Evolutionary conservation across 2,888 invertebrate species (phyloP), one percentile per base, ranked within the genome.

Genomic region (Proisotoma minuta): DNA sequence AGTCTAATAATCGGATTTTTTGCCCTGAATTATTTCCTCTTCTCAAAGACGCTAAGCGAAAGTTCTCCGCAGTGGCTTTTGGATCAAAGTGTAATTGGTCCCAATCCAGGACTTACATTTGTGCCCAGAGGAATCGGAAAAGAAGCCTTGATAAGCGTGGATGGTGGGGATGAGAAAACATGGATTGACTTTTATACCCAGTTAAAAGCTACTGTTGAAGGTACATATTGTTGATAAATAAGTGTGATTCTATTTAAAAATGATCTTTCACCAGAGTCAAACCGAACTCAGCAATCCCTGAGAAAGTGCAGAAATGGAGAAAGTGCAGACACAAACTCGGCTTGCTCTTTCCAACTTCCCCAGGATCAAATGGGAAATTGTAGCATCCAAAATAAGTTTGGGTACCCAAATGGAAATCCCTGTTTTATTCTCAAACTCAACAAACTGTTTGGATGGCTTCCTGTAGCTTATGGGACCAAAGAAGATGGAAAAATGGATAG

Each of bases 361-460:
- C n/a, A n/a, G n/a, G n/a, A n/a, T n/a, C n/a, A n/a, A n/a, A n/a
- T 34, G 8, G 34, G 34, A 34, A 34, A 15, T 10, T 34, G 34
- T 34, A 34, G 8, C 12, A 15, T 15, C 8, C 8, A 8, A 10
- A 34, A 34, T 15, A 15, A 53, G 15, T 53, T 28, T 29, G 53
- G 53, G 8, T 53, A 28, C 29, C 18, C 10, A n/a, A 29, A 26
- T 4, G 53, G 28, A 3, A 8, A 29, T 18, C 53, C 53, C n/a
- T 53, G 53, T 20, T 8, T 53, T 28, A 8, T 53, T 3, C 15
- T 53, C 15, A 53, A 53, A 28, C 24, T 53, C 8, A 53, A 53
- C 53, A 53, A 34, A 15, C 8, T 34, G 8, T 34, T 10, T 15
- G 34, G 34, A 34, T 34, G 34, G 34, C 8, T 10, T 10, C 34